Base-by-base conservation (phyloP, 1,140 invertebrate genomes). In the Mesaphorura yosii region DNA sequence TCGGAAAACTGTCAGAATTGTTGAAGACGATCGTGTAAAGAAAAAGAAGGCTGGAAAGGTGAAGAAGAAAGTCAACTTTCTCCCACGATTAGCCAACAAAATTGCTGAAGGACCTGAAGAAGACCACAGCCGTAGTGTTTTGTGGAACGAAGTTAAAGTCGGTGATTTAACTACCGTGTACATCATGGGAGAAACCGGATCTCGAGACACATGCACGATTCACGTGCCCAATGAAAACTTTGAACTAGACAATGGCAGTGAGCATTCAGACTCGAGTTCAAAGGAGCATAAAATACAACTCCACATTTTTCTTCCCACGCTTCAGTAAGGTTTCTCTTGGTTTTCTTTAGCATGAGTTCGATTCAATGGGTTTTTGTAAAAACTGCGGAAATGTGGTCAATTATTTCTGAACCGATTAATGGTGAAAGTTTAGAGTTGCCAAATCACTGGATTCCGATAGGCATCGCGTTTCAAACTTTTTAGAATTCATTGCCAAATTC, bases 261-360 rank as follows among this genome's bases (percentile, higher is more conserved):
- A 40, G 37, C 37, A 48, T 39, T 41, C 17, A 34, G 34, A 44
- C 23, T 44, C 14, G 22, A 44, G 29, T 45, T 15, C 17, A 3
- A 25, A 25, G 39, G 23, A 12, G 6, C 40, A 45, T 6, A 52
- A 48, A 48, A 38, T 60, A 5, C 59, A 60, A 29, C 48, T 60
- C 27, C 59, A 60, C 47, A 60, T 60, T 54, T 60, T 60, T 40
- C 42, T 60, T 14, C 59, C 59, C 26, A 22, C 51, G 22, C 51
- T 44, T 28, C 38, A 51, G 23, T 47, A 34, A 55, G 38, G 28
- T 38, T n/a, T n/a, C n/a, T n/a, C n/a, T n/a, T n/a, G n/a, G n/a
- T n/a, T n/a, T n/a, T n/a, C n/a, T n/a, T n/a, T n/a, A n/a, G n/a
- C n/a, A n/a, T n/a, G n/a, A n/a, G n/a, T n/a, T n/a, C n/a, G n/a